Conservation (phyloP, 1,140 invertebrate species). For the Trichonephila inaurata region DNA sequence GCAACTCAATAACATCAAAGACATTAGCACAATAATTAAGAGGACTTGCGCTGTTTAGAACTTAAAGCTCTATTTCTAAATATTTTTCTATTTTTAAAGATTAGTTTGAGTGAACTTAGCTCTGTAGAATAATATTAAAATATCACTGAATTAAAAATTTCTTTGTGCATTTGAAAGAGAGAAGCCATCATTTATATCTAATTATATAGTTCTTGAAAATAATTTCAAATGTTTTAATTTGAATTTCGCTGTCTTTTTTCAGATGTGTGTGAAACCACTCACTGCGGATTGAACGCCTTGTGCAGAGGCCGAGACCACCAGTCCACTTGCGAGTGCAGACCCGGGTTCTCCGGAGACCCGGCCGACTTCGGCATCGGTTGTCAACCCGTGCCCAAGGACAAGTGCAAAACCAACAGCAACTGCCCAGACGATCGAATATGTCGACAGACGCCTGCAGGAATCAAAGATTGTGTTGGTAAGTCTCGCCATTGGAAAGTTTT, state of each 20-base stretch:
- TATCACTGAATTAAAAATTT: too few relatives aligned
- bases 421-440: slow-evolving; percentile 78
- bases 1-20: too few relatives aligned
- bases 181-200: too few relatives aligned
- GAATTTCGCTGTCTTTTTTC: slow-evolving; percentile 25
- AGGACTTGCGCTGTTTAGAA: too few relatives aligned
- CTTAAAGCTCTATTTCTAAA: too few relatives aligned
- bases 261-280: slow-evolving; percentile 78
- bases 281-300: slow-evolving; percentile 87
- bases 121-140: too few relatives aligned
- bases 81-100: too few relatives aligned
- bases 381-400: slow-evolving; percentile 81
- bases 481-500: not conserved
- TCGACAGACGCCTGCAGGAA: slow-evolving; percentile 67
- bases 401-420: slow-evolving; percentile 83
- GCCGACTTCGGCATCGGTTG: slow-evolving; percentile 76
- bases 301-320: slow-evolving; percentile 83
- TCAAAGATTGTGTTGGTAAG: slow-evolving; percentile 87
- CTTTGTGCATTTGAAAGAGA: too few relatives aligned
- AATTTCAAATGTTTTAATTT: too few relatives aligned
- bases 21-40: too few relatives aligned
- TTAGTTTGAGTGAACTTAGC: too few relatives aligned
- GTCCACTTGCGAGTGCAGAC: slow-evolving; percentile 85
- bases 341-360: slow-evolving; percentile 80
- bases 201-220: too few relatives aligned